A percentile compares a stretch with the other conserved stretches of the same genome.
These are phyloP conservation scores for Oenanthe melanoleuca DNA, from an alignment of 2,113 vertebrate genomes.

Conservation along the genomic window DNA sequence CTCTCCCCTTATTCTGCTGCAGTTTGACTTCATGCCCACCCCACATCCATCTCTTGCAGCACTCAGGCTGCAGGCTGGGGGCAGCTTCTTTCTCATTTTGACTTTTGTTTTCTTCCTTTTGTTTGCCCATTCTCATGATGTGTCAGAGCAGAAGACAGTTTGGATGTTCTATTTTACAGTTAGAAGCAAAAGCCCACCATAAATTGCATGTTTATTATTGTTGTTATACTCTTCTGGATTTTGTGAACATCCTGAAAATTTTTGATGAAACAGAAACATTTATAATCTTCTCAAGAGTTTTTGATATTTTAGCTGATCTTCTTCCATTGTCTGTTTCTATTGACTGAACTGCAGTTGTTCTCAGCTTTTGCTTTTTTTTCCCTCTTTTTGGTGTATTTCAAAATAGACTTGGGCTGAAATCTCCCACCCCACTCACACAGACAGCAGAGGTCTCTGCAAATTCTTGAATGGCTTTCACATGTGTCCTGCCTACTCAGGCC, in stretches of 20 bases:
- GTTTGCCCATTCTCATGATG: not conserved
- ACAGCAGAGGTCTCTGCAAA: not conserved
- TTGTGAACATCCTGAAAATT: not conserved
- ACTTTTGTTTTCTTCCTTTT: conserved; percentile 18
- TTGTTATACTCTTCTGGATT: not conserved
- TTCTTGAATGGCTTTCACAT: not conserved
- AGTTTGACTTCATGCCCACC: not conserved
- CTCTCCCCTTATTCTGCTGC: not conserved
- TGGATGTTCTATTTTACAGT: not conserved
- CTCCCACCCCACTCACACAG: not conserved
- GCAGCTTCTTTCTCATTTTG: not conserved
- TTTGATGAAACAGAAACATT: conserved; percentile 3
- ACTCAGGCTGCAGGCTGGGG: not conserved
- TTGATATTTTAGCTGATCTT: not conserved
- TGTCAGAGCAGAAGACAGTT: not conserved
- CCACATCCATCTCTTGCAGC: not conserved
- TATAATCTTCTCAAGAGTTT: not conserved
- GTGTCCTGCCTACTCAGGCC: not conserved
- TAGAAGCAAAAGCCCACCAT: not conserved
- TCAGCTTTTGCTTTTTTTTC: not conserved
- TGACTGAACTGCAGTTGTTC: not conserved
- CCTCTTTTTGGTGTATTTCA: not conserved
- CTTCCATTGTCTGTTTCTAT: not conserved
- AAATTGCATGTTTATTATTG: not conserved
- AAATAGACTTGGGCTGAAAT: not conserved